Conservation (phyloP, 2,113 vertebrate genomes). For the Actenoides hombroni region DNA sequence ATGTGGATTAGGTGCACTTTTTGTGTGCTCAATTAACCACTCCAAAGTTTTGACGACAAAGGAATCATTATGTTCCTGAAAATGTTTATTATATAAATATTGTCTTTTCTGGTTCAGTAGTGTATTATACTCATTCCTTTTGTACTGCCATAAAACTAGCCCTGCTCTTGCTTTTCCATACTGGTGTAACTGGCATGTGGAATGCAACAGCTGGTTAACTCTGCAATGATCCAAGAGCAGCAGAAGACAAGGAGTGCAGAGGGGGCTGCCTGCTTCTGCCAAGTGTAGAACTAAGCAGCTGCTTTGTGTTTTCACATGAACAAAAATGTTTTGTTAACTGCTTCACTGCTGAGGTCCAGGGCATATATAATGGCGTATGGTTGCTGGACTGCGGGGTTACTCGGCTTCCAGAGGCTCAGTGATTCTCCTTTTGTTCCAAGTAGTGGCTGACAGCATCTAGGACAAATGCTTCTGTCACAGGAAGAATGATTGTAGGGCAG, state of each 20-base stretch:
- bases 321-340: slow-evolving; percentile 59
- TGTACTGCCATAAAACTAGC: background rate
- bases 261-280: slow-evolving; percentile 54
- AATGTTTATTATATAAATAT: slow-evolving; percentile 41
- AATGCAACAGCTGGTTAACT: slow-evolving; percentile 72
- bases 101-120: slow-evolving; percentile 37
- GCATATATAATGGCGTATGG: rapidly evolving
- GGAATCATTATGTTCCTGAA: background rate
- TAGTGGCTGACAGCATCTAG: background rate
- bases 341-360: background rate
- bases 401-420: background rate
- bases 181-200: slow-evolving; percentile 65
- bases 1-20: background rate
- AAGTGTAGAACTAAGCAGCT: slow-evolving; percentile 71
- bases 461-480: background rate
- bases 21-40: background rate
- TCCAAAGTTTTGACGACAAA: background rate
- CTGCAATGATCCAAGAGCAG: slow-evolving; percentile 63
- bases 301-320: slow-evolving; percentile 51
- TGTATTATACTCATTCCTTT: slow-evolving; percentile 10
- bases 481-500: background rate
- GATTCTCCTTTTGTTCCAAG: background rate
- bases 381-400: rapidly evolving
- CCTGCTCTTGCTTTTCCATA: slow-evolving; percentile 31
- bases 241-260: slow-evolving; percentile 57